Base-by-base conservation (phyloP, 2,797 vertebrate species). In the Rousettus madagascariensis region DNA sequence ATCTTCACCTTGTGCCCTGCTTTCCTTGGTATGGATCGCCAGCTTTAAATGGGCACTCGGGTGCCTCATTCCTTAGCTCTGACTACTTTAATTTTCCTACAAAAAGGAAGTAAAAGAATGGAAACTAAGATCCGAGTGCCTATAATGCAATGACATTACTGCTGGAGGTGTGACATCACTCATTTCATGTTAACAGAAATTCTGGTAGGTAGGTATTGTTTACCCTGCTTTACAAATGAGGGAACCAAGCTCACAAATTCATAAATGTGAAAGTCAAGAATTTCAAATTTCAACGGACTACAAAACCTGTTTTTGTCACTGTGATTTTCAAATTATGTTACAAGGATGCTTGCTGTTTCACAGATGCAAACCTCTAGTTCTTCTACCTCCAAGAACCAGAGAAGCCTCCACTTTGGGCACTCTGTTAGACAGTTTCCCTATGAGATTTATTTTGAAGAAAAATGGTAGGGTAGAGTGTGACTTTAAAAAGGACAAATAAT, bases 401-500 rank as follows among this genome's bases (percentile, higher is more conserved):
- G 49, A 66, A 19, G 8, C 66, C 53, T 82, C 78, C 28, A 63
- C 17, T 68, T 72, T 36, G 46, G 22, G 24, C 3, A 33, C 41
- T 59, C 6, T 59, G 20, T 57, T 57, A 85, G 33, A 72, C 15
- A 36, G 16, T 46, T 66, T 94, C 30, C 36, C 28, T 38, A 8
- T 53, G 57, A 83, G 55, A 95, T 66, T 72, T 80, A 17, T 28
- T 83, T 86, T 72, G 41, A 82, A 94, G 90, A 92, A 57, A 63
- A 89, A 79, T 69, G 13, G 13, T 6, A 72, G 2, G 1, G 4
- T 2, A 8, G 19, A 63, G 16, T 72, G 12, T 51, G 26, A 9
- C 46, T 92, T 51, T 38, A 41, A 61, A 87, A 94, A 65, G 33
- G 46, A 85, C 84, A 90, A 78, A 30, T 85, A 80, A 82, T 59